Conservation (phyloP, 2,797 vertebrate species). For the Liasis olivaceus region DNA sequence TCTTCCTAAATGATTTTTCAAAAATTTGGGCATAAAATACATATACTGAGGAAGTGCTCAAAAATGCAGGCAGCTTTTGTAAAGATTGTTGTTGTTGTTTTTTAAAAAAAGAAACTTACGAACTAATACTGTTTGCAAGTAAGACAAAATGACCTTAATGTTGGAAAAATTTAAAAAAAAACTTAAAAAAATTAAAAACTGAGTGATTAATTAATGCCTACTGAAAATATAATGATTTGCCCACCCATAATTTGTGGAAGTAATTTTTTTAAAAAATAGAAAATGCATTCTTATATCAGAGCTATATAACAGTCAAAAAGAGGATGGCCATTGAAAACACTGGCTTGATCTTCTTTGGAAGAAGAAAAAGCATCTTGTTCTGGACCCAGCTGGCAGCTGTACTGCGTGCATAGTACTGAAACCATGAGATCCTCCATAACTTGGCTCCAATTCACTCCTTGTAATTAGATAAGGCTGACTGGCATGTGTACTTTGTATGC, state of each 20-base stretch:
- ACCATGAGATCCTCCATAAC: neutral
- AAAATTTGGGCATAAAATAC: neutral
- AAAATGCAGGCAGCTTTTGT: neutral
- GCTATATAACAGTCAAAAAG: neutral
- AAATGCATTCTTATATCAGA: neutral
- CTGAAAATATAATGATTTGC: neutral
- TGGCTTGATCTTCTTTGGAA: conserved; percentile 9
- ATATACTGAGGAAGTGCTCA: neutral
- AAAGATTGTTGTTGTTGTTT: neutral
- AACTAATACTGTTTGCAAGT: neutral
- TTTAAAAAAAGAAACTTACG: neutral
- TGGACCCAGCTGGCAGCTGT: neutral
- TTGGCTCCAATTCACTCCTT: neutral
- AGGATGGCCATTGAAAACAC: conserved; percentile 6
- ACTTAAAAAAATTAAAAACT: neutral
- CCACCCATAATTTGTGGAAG: neutral
- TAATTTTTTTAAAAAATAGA: neutral
- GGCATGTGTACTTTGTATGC: neutral
- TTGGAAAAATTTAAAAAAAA: neutral
- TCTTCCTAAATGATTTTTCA: neutral
- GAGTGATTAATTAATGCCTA: neutral
- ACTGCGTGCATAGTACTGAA: accelerated
- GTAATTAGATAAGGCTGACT: conserved; percentile 10
- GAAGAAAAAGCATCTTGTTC: conserved; percentile 5
- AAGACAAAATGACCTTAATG: neutral